Evolutionary conservation across 2,113 vertebrate genomes (phyloP).

Genomic region (Semicossyphus pulcher): DNA sequence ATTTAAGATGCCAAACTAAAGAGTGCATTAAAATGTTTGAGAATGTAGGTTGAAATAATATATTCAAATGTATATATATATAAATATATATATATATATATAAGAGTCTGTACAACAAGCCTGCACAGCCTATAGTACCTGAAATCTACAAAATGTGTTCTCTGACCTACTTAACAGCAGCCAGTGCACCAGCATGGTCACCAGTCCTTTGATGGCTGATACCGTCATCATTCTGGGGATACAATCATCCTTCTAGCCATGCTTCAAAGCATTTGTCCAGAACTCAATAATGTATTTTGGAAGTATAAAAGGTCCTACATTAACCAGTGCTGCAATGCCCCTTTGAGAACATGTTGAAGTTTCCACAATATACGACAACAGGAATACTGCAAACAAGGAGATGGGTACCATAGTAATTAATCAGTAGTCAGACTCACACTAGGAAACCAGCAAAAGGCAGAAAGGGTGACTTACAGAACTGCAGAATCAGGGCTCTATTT

Average conservation of each 20-base stretch:
- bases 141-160: not conserved
- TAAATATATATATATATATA: too few relatives aligned
- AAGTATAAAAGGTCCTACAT: not conserved
- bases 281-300: not conserved
- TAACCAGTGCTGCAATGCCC: not conserved
- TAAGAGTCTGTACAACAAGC: not conserved
- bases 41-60: too few relatives aligned
- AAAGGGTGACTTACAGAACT: constrained; percentile 36
- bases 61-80: too few relatives aligned
- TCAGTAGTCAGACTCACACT: constrained; percentile 17
- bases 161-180: not conserved
- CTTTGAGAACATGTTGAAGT: not conserved
- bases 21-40: too few relatives aligned
- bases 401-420: constrained; percentile 13
- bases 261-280: not conserved
- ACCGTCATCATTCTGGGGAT: not conserved
- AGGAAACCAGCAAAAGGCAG: constrained; percentile 23
- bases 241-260: not conserved
- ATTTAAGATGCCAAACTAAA: too few relatives aligned
- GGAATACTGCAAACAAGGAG: constrained; percentile 20
- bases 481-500: constrained; percentile 31
- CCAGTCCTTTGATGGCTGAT: not conserved
- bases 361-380: not conserved
- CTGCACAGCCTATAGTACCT: not conserved
- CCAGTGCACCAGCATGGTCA: not conserved